A percentile compares a stretch with the other conserved stretches of the same genome.
These are phyloP conservation scores for Scomber colias DNA, from an alignment of 2,113 vertebrate species.

Conservation along the genomic window DNA sequence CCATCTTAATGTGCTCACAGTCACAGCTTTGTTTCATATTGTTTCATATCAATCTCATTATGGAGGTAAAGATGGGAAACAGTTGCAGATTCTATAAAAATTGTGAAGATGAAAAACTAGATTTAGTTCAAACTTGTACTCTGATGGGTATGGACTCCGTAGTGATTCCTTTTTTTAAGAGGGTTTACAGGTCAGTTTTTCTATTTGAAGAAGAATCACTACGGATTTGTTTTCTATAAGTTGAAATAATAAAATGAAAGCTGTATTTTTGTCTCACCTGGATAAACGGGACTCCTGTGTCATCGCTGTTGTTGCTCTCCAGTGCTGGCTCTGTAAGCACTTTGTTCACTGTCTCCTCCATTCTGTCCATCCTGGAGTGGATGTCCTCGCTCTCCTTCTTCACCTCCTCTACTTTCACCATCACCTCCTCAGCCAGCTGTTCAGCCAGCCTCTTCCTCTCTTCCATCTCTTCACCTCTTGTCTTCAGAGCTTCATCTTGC, in stretches of 20 bases:
- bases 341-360: conserved; percentile 77
- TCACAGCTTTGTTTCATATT: neutral
- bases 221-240: too few relatives aligned
- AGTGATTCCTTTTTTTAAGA: too few relatives aligned
- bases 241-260: neutral
- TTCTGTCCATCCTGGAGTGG: conserved; percentile 76
- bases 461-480: conserved; percentile 62
- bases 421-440: conserved; percentile 65
- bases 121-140: neutral
- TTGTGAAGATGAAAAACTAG: too few relatives aligned
- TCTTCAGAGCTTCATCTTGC: conserved; percentile 63
- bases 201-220: too few relatives aligned
- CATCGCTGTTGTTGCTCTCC: conserved; percentile 60
- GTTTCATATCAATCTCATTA: neutral
- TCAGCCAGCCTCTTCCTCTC: conserved; percentile 62
- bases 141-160: neutral
- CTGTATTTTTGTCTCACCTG: conserved; percentile 68
- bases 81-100: too few relatives aligned
- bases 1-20: neutral
- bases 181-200: too few relatives aligned
- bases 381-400: conserved; percentile 72
- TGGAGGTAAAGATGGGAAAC: too few relatives aligned
- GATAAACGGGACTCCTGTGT: conserved; percentile 53
- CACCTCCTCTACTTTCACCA: conserved; percentile 71
- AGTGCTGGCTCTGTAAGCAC: conserved; percentile 23